A percentile compares a stretch with the other conserved stretches of the same genome.
phyloP scores from a whole-genome alignment of 2,888 invertebrate genomes.

The Drosophila borborema region DNA sequence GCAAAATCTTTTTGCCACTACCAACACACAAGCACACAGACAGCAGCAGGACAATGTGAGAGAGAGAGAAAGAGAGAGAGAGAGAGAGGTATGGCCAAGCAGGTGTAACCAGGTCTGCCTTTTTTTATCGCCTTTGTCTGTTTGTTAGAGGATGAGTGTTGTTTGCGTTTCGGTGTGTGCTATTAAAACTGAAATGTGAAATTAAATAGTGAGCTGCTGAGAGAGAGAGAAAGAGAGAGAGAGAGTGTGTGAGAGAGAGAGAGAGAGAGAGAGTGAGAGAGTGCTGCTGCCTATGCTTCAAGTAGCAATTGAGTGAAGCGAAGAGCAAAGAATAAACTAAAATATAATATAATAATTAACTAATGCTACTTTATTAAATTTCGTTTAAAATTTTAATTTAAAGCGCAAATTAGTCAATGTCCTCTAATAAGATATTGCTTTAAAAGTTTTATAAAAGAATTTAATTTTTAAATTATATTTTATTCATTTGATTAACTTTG shows the following conservation, averaged over 20 bases:
- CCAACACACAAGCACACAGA: conserved; percentile 6
- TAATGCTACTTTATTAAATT: background rate
- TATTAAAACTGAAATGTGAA: conserved; percentile 68
- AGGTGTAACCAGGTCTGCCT: conserved; percentile 59
- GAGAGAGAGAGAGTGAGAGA: background rate
- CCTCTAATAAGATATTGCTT: no score
- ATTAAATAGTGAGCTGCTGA: conserved; percentile 36
- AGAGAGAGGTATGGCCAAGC: conserved; percentile 11
- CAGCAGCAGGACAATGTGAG: background rate
- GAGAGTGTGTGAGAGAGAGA: no score
- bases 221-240: background rate
- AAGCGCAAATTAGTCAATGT: no score
- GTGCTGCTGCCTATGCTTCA: background rate
- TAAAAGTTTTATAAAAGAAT: background rate
- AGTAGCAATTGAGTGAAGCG: no score
- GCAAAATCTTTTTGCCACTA: conserved; percentile 77
- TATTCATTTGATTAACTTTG: conserved; percentile 1
- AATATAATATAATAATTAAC: no score
- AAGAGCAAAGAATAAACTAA: no score
- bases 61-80: background rate
- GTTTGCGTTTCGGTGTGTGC: conserved; percentile 53
- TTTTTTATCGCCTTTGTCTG: conserved; percentile 67
- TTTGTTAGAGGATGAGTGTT: conserved; percentile 39
- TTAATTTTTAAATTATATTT: background rate
- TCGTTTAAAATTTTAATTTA: no score